These are phyloP conservation scores for Platyscapa corneri DNA, from an alignment of 1,140 invertebrate genomes.

Conservation along the genomic window DNA sequence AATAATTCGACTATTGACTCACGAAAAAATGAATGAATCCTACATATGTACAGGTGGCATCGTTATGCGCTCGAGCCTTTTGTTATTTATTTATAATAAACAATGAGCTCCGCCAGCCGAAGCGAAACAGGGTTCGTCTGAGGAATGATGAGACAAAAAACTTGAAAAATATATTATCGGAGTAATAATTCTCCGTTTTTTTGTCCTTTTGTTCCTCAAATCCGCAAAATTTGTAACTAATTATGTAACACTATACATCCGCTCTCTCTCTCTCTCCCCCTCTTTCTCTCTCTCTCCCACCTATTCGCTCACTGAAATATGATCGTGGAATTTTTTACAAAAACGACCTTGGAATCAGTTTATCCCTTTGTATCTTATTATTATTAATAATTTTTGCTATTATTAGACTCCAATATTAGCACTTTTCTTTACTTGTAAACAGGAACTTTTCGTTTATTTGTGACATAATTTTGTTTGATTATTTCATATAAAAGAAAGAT, in stretches of 20 bases:
- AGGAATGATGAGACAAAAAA: conserved; percentile 28
- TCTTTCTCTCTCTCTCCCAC: neutral
- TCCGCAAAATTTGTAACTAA: conserved; percentile 29
- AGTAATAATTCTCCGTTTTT: neutral
- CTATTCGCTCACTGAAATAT: conserved; percentile 34
- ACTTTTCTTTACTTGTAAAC: conserved; percentile 7
- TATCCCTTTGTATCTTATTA: neutral
- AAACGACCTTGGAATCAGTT: conserved; percentile 1
- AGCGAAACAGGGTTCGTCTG: conserved; percentile 6
- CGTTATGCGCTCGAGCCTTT: conserved; percentile 42
- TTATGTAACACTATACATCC: conserved; percentile 41
- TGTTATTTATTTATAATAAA: conserved; percentile 38
- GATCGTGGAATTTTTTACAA: conserved; percentile 44
- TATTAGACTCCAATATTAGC: neutral
- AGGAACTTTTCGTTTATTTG: conserved; percentile 6
- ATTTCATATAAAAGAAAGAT: neutral
- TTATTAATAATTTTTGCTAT: neutral
- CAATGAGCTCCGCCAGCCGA: conserved; percentile 31
- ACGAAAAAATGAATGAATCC: conserved; percentile 37
- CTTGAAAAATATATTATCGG: neutral
- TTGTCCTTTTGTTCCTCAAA: neutral
- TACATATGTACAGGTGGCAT: conserved; percentile 49
- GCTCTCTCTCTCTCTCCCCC: conserved; percentile 1
- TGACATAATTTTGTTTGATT: neutral
- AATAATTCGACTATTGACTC: conserved; percentile 50